Percentiles rank a stretch among this genome's conserved stretches.
Evolutionary conservation across 2,888 invertebrate species (phyloP).

Genomic region (Caenorhabditis imperialis): DNA sequence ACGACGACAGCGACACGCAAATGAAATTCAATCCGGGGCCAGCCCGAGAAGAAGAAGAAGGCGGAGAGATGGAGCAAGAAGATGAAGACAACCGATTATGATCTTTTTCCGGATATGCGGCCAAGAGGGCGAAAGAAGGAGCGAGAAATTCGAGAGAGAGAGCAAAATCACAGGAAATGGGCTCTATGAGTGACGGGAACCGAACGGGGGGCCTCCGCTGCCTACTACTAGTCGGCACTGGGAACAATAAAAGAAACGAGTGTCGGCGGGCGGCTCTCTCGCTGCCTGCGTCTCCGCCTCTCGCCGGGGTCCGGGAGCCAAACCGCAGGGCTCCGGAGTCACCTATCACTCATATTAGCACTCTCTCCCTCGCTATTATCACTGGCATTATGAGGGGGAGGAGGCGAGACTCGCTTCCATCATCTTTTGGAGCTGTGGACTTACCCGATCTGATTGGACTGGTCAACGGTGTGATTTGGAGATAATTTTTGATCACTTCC

Average conservation of each 20-base stretch:
- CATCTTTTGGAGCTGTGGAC: too few relatives aligned
- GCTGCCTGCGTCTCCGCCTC: conserved; percentile 22
- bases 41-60: conserved; percentile 13
- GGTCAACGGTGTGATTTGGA: too few relatives aligned
- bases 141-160: conserved; percentile 26
- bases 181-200: not conserved
- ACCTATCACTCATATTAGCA: conserved; percentile 55
- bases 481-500: too few relatives aligned
- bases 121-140: conserved; percentile 9
- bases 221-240: conserved; percentile 20
- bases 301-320: not conserved
- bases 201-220: too few relatives aligned
- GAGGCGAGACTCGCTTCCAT: too few relatives aligned
- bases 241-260: conserved; percentile 41
- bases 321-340: conserved; percentile 31
- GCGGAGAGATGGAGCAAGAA: conserved; percentile 6
- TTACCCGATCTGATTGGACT: too few relatives aligned
- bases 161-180: conserved; percentile 36
- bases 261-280: conserved; percentile 46
- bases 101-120: conserved; percentile 39
- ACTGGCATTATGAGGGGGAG: too few relatives aligned
- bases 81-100: conserved; percentile 35
- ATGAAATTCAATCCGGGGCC: conserved; percentile 46
- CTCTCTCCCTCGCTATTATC: conserved; percentile 39
- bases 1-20: conserved; percentile 26